A percentile compares a stretch with the other conserved stretches of the same genome.
These are phyloP conservation scores for Tetanocera ferruginea DNA, from an alignment of 2,888 invertebrate species.

Conservation along the genomic window DNA sequence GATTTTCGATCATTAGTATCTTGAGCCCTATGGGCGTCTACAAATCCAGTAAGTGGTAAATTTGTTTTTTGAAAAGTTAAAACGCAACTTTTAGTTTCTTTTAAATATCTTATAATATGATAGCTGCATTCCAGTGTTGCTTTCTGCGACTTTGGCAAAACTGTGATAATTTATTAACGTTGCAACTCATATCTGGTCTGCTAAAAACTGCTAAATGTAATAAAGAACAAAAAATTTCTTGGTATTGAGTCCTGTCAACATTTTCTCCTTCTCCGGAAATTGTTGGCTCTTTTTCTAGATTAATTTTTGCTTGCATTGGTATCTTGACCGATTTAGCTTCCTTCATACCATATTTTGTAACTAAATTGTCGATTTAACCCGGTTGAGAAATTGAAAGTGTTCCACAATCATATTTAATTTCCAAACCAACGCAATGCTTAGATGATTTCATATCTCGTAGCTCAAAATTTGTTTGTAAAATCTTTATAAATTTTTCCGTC, in stretches of 20 bases:
- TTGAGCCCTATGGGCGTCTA: constrained; percentile 34
- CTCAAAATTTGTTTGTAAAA: constrained; percentile 28
- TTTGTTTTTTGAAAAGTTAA: constrained; percentile 12
- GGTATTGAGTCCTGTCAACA: neutral
- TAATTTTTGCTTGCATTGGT: constrained; percentile 22
- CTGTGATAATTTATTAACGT: neutral
- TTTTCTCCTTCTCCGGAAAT: neutral
- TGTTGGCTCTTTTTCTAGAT: neutral
- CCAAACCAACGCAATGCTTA: constrained; percentile 24
- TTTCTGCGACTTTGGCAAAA: neutral
- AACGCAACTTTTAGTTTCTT: neutral
- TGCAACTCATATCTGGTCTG: constrained; percentile 1
- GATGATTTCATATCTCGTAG: constrained; percentile 15
- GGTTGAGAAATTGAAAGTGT: neutral
- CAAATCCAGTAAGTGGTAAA: constrained; percentile 27
- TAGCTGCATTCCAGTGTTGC: neutral
- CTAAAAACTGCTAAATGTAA: constrained; percentile 9
- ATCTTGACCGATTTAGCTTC: constrained; percentile 25
- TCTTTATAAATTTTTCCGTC: constrained; percentile 14
- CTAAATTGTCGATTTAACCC: neutral
- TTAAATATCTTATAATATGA: constrained; percentile 17
- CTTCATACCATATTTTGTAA: constrained; percentile 20
- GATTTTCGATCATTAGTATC: constrained; percentile 46
- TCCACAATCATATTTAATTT: neutral
- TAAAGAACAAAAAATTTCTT: constrained; percentile 13